Conservation (phyloP, 2,113 vertebrate genomes). For the Zosterops borbonicus region DNA sequence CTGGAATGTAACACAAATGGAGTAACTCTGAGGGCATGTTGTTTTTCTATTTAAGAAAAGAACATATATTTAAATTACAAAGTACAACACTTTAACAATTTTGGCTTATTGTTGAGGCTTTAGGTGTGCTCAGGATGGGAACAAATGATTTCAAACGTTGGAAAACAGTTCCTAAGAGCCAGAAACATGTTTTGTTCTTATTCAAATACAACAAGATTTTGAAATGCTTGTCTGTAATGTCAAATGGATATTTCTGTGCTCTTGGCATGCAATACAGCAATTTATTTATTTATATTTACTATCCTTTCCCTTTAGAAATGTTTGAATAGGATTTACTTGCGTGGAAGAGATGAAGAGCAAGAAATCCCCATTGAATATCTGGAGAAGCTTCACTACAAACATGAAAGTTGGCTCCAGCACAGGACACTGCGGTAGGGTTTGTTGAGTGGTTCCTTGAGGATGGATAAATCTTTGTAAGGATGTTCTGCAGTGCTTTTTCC, state of each 20-base stretch:
- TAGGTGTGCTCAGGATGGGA: neutral
- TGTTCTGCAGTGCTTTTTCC: neutral
- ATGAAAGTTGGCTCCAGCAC: constrained; percentile 93
- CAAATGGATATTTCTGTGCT: neutral
- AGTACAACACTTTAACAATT: neutral
- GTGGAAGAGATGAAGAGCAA: constrained; percentile 91
- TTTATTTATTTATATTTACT: neutral
- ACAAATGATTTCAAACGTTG: neutral
- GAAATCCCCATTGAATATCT: constrained; percentile 92
- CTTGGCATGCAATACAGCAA: neutral
- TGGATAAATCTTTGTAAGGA: neutral
- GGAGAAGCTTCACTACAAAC: constrained; percentile 93
- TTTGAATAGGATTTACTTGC: constrained; percentile 82
- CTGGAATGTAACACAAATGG: rapidly evolving
- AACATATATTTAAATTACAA: rapidly evolving
- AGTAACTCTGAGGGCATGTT: neutral
- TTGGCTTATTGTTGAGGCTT: neutral
- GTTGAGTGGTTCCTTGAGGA: no score
- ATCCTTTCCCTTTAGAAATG: constrained; percentile 78
- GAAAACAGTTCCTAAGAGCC: neutral
- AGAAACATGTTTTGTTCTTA: neutral
- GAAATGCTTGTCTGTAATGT: neutral
- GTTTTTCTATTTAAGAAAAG: neutral
- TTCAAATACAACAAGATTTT: neutral
- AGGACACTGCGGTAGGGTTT: constrained; percentile 82